Base-by-base conservation (phyloP, 2,113 vertebrate genomes). In the Aldabrachelys gigantea region DNA sequence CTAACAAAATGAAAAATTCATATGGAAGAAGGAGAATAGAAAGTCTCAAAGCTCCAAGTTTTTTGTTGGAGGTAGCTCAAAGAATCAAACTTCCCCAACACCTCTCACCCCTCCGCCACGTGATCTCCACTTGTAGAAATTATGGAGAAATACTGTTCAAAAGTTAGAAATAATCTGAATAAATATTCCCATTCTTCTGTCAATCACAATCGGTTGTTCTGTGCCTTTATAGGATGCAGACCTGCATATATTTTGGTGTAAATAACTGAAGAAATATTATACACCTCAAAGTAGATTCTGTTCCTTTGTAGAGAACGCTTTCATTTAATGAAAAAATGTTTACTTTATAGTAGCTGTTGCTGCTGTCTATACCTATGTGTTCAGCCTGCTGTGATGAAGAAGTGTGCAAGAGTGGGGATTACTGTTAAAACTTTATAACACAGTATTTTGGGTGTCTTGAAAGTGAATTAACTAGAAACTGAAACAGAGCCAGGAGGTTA, bases 1-100 rank as follows among this genome's bases (percentile, higher is more conserved):
- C 50, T 88, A 90, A 79, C 79, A 97, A 94, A 93, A 97, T 96
- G 89, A 96, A 95, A 95, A 96, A 85, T 82, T 59, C 69, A 93
- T 97, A 76, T 92, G 75, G 89, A 93, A 94, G 78, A 91, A 91
- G 52, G 62, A 85, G 88, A 95, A 95, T 65, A 93, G 92, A 96
- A 96, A 85, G 88, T 95, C 90, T 54, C 62, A 89, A 95, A 97
- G 52, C 87, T 94, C 94, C 78, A 4, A 13, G 59, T 90, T 92
- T 92, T 96, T 94, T 21, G 65, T 35, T 94, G 87, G 86, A 91
- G n/a, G 85, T 96, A 89, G 41, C 93, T 96, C 91, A 96, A 85
- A 87, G 94, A 94, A 83, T 59, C 85, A 90, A 95, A 97, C 91
- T 96, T 94, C 16, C 19, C 27, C n/a, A 54, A 75, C 53, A 52